These are phyloP conservation scores for Macquaria australasica DNA, from an alignment of 2,113 vertebrate species.

Conservation along the genomic window DNA sequence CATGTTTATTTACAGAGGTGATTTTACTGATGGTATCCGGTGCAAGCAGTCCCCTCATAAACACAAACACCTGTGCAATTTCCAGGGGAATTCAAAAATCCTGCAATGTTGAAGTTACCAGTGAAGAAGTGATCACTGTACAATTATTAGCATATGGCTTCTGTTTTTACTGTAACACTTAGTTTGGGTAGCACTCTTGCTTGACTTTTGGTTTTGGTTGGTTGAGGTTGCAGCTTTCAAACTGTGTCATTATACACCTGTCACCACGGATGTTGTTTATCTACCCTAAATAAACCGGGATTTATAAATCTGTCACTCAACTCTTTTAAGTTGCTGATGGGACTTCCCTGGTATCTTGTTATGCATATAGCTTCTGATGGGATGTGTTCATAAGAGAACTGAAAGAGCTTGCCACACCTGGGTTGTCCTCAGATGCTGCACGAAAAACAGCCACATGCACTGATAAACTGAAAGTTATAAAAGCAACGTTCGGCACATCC, in stretches of 20 bases:
- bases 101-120: background rate
- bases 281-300: background rate
- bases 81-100: constrained; percentile 2
- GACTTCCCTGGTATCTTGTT: constrained; percentile 31
- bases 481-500: constrained; percentile 10
- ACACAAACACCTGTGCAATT: background rate
- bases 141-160: background rate
- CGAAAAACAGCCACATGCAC: constrained; percentile 25
- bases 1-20: background rate
- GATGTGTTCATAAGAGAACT: constrained; percentile 68
- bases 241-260: constrained; percentile 2
- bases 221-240: background rate
- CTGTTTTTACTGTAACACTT: background rate
- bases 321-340: background rate
- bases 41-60: background rate
- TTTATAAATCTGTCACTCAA: background rate
- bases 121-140: constrained; percentile 9
- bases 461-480: constrained; percentile 22
- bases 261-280: constrained; percentile 19
- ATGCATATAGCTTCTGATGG: constrained; percentile 2
- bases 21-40: background rate
- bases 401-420: constrained; percentile 70
- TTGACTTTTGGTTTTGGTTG: constrained; percentile 8
- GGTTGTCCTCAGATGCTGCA: constrained; percentile 46
- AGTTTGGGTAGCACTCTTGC: background rate